A percentile compares a stretch with the other conserved stretches of the same genome.
phyloP scores from a whole-genome alignment of 2,888 invertebrate species.

The Ferrisia virgata region DNA sequence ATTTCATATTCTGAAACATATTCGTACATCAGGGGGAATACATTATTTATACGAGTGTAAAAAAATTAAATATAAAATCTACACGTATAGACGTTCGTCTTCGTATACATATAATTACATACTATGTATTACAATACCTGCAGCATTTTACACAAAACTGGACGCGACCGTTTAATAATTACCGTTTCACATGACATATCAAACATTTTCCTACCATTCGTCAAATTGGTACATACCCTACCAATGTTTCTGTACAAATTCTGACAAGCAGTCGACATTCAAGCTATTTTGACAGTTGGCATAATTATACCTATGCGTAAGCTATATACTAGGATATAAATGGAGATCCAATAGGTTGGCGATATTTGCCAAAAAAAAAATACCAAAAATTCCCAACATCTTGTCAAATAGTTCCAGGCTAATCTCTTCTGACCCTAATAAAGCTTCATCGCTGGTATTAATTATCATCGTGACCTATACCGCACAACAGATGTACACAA shows the following conservation, averaged over 20 bases:
- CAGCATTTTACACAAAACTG: slow-evolving; percentile 21
- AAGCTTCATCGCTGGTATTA: neutral
- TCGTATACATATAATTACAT: slow-evolving; percentile 21
- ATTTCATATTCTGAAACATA: too few relatives aligned
- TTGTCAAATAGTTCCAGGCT: neutral
- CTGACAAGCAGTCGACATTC: neutral
- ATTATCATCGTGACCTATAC: neutral
- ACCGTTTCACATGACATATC: slow-evolving; percentile 11
- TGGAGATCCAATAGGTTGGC: neutral
- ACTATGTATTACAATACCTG: slow-evolving; percentile 22
- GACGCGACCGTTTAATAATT: neutral
- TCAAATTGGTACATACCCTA: too few relatives aligned
- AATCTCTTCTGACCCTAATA: neutral
- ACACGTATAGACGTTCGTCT: neutral
- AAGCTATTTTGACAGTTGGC: slow-evolving; percentile 17
- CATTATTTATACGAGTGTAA: neutral
- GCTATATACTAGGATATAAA: too few relatives aligned
- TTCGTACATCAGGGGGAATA: too few relatives aligned
- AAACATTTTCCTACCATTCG: slow-evolving; percentile 10
- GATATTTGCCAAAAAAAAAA: neutral
- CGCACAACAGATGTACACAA: neutral
- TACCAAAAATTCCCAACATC: neutral
- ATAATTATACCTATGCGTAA: neutral
- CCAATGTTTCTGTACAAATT: neutral
- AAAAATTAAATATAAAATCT: neutral